These are phyloP conservation scores for Montipora foliosa DNA, from an alignment of 64 coral and sea anemone genomes.

Conservation along the genomic window DNA sequence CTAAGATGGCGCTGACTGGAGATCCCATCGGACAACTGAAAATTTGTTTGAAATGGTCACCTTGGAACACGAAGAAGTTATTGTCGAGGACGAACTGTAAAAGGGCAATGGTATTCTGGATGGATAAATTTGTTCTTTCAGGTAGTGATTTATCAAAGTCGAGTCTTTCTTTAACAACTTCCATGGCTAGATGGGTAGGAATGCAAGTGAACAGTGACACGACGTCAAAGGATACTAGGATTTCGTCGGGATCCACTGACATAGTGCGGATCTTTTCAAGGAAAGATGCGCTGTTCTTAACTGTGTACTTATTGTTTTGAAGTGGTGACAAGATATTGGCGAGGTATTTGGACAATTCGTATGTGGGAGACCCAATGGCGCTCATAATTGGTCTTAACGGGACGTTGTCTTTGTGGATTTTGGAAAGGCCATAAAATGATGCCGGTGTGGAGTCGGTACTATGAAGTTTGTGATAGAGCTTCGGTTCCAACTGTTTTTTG, in stretches of 20 bases:
- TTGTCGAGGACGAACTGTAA: no score
- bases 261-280: constrained; percentile 35
- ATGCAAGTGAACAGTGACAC: background rate
- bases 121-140: no score
- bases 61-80: no score
- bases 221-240: background rate
- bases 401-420: constrained; percentile 19
- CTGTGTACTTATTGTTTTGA: constrained; percentile 53
- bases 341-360: constrained; percentile 52
- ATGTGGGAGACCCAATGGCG: constrained; percentile 44
- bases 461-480: constrained; percentile 2
- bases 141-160: background rate
- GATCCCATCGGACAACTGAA: constrained; percentile 25
- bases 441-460: constrained; percentile 18
- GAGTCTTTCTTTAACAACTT: constrained; percentile 57
- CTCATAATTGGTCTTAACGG: constrained; percentile 39
- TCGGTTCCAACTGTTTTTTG: constrained; percentile 25
- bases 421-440: constrained; percentile 23
- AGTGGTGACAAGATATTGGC: constrained; percentile 59
- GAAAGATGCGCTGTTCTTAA: constrained; percentile 55
- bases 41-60: no score
- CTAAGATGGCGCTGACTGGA: constrained; percentile 49
- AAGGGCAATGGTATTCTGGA: no score
- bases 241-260: constrained; percentile 19
- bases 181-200: constrained; percentile 30